Evolutionary conservation across 2,888 invertebrate genomes (phyloP), one percentile per base, ranked within the genome.

Genomic region (Catocala nupta): DNA sequence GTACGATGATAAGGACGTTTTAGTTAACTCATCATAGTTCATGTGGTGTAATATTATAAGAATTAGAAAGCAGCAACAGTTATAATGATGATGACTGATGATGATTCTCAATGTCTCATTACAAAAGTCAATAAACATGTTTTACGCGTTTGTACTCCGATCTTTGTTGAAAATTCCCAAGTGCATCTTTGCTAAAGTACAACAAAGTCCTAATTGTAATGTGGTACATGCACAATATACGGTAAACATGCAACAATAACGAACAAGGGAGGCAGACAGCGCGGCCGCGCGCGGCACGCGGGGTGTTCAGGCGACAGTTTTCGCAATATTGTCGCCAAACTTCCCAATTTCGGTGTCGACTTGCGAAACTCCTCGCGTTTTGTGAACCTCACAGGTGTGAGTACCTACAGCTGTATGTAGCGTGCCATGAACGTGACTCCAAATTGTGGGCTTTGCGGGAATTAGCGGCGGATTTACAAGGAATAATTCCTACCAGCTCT

Each of bases 301-400:
- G 74, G 74, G 78, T 71, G 71, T 78, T 78, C 81, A 81, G 77
- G 81, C 83, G 85, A 85, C 87, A 87, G 89, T 91, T 90, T 89
- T 80, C 84, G 87, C 86, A 90, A 91, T 91, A 91, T 90, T 91
- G 89, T 91, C 92, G 86, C 87, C 79, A 85, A 90, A 91, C 81
- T 92, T 92, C 84, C 88, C 84, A 88, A 92, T 89, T 91, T 90
- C 81, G 78, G 92, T 90, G 93, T 88, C 91, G 93, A 93, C 89
- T 93, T 93, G 93, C 88, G 89, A 91, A 93, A 92, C 89, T 93
- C 89, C 81, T 73, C 89, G 81, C 77, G 75, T 79, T 83, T 77
- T 81, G 78, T 79, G 81, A 83, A 83, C 83, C 77, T 70, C 86
- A 89, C 87, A 90, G 88, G 89, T 90, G 87, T 80, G 81, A 64